Percentiles rank a stretch among this genome's conserved stretches.
Conservation (phyloP, 2,113 vertebrate genomes). For the Scomber scombrus region DNA sequence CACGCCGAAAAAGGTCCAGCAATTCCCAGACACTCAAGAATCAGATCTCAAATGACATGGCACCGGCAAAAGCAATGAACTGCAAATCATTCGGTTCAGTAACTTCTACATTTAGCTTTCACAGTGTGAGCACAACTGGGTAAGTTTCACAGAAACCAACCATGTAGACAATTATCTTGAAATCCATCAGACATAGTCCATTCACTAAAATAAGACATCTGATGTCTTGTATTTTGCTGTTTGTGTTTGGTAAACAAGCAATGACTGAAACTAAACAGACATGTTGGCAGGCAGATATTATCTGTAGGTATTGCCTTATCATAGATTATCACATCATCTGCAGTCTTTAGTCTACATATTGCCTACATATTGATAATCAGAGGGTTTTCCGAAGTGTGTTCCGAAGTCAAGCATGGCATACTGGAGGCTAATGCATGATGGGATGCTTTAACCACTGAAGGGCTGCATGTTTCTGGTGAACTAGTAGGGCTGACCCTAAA, state of each 20-base stretch:
- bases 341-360: too few species aligned
- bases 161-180: background rate
- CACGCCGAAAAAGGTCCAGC: conserved; percentile 53
- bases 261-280: conserved; percentile 1
- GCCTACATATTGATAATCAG: too few species aligned
- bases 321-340: too few species aligned
- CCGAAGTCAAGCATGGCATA: too few species aligned
- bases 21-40: conserved; percentile 65
- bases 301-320: background rate
- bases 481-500: too few species aligned
- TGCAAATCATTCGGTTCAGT: conserved; percentile 51
- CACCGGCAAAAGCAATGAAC: conserved; percentile 37
- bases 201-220: too few species aligned
- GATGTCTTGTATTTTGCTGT: too few species aligned
- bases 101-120: conserved; percentile 40
- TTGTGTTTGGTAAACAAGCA: background rate
- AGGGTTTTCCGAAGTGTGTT: too few species aligned
- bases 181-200: background rate
- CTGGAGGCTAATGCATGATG: too few species aligned
- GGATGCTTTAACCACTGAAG: too few species aligned
- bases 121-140: conserved; percentile 13
- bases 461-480: too few species aligned
- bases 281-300: background rate
- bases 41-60: conserved; percentile 68
- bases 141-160: conserved; percentile 19